Percentiles rank a stretch among this genome's conserved stretches.
phyloP scores from a whole-genome alignment of 2,888 invertebrate species.

The Erebia palarica region DNA sequence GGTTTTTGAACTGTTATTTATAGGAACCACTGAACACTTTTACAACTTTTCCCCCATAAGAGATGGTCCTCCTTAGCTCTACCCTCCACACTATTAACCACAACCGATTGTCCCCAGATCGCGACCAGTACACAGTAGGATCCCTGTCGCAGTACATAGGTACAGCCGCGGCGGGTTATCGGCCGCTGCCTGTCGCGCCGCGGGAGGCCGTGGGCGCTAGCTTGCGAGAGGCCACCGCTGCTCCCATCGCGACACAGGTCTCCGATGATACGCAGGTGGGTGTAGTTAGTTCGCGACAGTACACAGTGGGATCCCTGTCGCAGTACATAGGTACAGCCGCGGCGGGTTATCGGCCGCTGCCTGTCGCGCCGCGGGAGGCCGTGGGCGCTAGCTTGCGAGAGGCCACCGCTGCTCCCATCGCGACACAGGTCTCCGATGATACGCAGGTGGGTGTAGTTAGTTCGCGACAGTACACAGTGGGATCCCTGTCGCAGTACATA shows the following conservation, averaged over 20 bases:
- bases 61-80: no score
- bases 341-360: slow-evolving; percentile 94
- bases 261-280: slow-evolving; percentile 29
- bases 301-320: slow-evolving; percentile 96
- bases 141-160: slow-evolving; percentile 98
- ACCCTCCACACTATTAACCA: no score
- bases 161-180: slow-evolving; percentile 92
- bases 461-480: slow-evolving; percentile 94
- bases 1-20: no score
- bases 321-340: slow-evolving; percentile 95
- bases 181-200: slow-evolving; percentile 93
- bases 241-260: slow-evolving; percentile 26
- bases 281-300: slow-evolving; percentile 88
- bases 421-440: slow-evolving; percentile 21
- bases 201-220: slow-evolving; percentile 87
- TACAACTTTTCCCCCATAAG: no score
- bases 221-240: slow-evolving; percentile 84
- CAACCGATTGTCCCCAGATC: slow-evolving; percentile 76
- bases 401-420: slow-evolving; percentile 45
- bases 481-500: slow-evolving; percentile 97
- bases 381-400: slow-evolving; percentile 91
- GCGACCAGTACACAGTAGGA: slow-evolving; percentile 95
- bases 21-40: no score
- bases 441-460: slow-evolving; percentile 61
- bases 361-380: slow-evolving; percentile 89